Conservation (phyloP, 2,113 vertebrate species). For the Campylomormyrus tamandua region DNA sequence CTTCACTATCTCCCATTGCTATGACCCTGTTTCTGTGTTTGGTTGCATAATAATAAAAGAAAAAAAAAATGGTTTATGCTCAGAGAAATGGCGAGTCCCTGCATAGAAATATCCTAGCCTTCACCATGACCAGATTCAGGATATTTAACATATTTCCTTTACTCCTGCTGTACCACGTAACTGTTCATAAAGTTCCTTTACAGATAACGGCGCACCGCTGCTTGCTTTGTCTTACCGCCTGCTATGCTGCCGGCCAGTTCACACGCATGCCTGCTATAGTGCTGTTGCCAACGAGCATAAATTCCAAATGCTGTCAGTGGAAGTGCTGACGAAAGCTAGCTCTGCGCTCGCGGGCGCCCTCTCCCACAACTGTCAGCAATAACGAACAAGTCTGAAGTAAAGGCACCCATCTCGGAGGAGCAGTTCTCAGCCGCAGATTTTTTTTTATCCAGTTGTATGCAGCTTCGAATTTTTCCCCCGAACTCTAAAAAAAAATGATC, state of each 20-base stretch:
- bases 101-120: neutral
- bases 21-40: too few species aligned
- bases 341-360: neutral
- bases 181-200: neutral
- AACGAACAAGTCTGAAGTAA: neutral
- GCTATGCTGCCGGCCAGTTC: neutral
- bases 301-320: neutral
- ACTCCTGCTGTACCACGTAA: neutral
- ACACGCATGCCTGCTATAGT: neutral
- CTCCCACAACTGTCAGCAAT: neutral
- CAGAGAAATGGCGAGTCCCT: too few species aligned
- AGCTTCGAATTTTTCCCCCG: neutral
- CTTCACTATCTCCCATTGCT: too few species aligned
- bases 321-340: neutral
- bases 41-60: too few species aligned
- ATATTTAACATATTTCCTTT: neutral
- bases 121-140: neutral
- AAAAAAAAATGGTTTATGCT: too few species aligned
- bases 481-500: neutral
- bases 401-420: neutral
- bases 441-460: neutral
- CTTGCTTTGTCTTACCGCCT: neutral
- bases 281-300: neutral
- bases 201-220: neutral
- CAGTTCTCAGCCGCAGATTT: neutral